Evolutionary conservation across 1,140 invertebrate genomes (phyloP).

Genomic region (Temnothorax curvispinosus): DNA sequence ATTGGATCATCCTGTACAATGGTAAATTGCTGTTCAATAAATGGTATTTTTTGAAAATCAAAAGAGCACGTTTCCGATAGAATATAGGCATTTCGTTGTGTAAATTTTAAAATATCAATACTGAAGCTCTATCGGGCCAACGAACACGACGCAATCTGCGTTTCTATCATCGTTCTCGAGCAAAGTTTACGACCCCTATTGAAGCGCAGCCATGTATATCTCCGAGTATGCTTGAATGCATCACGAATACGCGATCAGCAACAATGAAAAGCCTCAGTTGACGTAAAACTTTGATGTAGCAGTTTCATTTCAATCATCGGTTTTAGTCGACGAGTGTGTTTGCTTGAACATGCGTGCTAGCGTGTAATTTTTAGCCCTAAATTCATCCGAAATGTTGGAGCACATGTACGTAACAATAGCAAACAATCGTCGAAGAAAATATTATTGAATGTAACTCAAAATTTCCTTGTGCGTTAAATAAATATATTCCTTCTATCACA

Average conservation of each 20-base stretch:
- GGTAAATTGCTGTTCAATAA: neutral
- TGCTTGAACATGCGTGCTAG: neutral
- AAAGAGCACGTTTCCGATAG: neutral
- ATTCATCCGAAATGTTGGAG: neutral
- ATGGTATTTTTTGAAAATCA: neutral
- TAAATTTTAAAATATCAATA: slow-evolving; percentile 36
- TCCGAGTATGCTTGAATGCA: slow-evolving; percentile 23
- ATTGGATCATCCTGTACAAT: neutral
- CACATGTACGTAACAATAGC: neutral
- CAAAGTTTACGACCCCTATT: slow-evolving; percentile 37
- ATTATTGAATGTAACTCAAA: neutral
- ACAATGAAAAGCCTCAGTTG: neutral
- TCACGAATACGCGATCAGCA: slow-evolving; percentile 25
- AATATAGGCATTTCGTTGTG: neutral
- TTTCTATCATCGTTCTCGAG: slow-evolving; percentile 4
- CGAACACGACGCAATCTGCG: slow-evolving; percentile 32
- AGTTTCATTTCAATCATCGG: neutral
- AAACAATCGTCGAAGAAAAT: neutral
- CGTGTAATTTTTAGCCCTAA: neutral
- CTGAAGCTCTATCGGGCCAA: slow-evolving; percentile 2
- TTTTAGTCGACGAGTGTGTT: neutral
- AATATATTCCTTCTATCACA: neutral
- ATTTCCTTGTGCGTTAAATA: neutral
- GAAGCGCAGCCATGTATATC: slow-evolving; percentile 28
- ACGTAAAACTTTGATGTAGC: slow-evolving; percentile 3